Base-by-base conservation (phyloP, 1,140 invertebrate genomes). In the Copidosoma floridanum region DNA sequence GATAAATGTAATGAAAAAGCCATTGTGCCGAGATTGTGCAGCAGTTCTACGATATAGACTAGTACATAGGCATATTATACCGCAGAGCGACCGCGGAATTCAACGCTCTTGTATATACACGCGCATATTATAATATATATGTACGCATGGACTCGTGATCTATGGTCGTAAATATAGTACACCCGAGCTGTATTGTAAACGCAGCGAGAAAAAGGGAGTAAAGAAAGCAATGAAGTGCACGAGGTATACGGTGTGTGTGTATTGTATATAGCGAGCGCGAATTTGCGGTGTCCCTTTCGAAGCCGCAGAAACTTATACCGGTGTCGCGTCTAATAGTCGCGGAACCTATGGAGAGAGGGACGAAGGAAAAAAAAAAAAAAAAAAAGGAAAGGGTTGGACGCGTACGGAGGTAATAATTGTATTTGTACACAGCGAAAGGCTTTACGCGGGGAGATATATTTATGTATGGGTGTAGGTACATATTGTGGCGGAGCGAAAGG, bases 341-440 rank as follows among this genome's bases (percentile, higher is more conserved):
- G 46, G n/a, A 27, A 27, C 26, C n/a, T 24, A 6, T n/a, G 20
- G 3, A 38, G 35, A 26, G n/a, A 43, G 32, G 14, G 14, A 29
- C 24, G 12, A 16, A 23, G 20, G 40, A 3, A 16, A 20, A 54
- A 54, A 40, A 54, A 48, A 29, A 14, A 51, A 37, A 46, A 14
- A 26, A 21, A 43, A 12, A 54, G 44, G 43, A 54, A 53, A 54
- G 40, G 52, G 52, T 43, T 18, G 7, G 37, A 18, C 41, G 44
- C 18, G 21, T 26, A 51, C n/a, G n/a, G n/a, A n/a, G n/a, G 53
- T 44, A 55, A 58, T 58, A 51, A 58, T 58, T 58, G 51, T 58
- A 58, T 58, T 50, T 58, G 56, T 58, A 41, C 37, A 50, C 37
- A 58, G 56, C 56, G n/a, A 47, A 29, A 57, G 32, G 53, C 41